Evolutionary conservation across 2,797 vertebrate species (phyloP).

Genomic region (Aldrovandia affinis): DNA sequence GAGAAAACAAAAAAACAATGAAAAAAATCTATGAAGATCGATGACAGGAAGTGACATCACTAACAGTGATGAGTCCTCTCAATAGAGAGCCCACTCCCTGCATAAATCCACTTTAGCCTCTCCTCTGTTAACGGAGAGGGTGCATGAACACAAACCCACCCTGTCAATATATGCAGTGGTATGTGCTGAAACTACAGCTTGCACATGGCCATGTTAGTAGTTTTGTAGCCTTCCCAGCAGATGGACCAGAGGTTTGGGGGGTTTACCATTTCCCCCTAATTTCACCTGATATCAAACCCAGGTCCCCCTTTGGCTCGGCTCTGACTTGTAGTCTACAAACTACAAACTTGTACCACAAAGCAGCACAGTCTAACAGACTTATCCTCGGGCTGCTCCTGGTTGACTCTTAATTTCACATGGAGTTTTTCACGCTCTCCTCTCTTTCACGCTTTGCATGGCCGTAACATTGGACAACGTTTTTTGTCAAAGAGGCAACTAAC

Average conservation of each 20-base stretch:
- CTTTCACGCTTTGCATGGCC: not conserved
- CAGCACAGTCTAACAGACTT: not conserved
- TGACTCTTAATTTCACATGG: not conserved
- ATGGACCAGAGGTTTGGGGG: not conserved
- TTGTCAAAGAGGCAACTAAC: too few species aligned
- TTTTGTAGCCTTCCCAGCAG: not conserved
- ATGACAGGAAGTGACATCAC: conserved; percentile 11
- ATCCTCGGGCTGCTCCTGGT: not conserved
- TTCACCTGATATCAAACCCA: not conserved
- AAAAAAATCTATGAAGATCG: not conserved
- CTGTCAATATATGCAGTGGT: not conserved
- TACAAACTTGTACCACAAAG: not conserved
- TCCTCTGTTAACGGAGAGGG: not conserved
- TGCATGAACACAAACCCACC: not conserved
- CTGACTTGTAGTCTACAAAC: not conserved
- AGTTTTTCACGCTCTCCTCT: not conserved
- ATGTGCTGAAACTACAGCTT: too few species aligned
- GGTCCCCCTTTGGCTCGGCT: not conserved
- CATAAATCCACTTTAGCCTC: not conserved
- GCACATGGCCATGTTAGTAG: not conserved
- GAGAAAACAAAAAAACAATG: not conserved
- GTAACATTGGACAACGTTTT: not conserved
- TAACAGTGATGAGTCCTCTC: not conserved
- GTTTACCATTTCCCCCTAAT: not conserved
- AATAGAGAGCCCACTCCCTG: not conserved